Base-by-base conservation (phyloP, 2,113 vertebrate species). In the Muscicapa adusta region DNA sequence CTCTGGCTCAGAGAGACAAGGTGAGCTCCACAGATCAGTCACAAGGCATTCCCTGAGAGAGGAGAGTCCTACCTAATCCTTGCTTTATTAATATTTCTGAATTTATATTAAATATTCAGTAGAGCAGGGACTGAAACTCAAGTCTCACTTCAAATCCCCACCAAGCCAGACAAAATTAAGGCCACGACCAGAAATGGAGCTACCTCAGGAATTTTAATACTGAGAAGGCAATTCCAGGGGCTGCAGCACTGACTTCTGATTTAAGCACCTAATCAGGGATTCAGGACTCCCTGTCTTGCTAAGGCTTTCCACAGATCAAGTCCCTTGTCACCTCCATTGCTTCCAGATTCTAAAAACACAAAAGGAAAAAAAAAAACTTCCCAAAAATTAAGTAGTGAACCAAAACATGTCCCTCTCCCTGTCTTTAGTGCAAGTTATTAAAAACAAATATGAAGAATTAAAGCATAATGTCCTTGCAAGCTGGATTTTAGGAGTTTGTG, bases 31-130 rank as follows among this genome's bases (percentile, higher is more conserved):
- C 76, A 84, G 50, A 92, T 80, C n/a, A 80, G 45, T 70, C 5
- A 2, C 24, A 54, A 92, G 79, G 63, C 80, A 29, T 23, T 63
- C 56, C 28, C 63, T 33, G 54, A n/a, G 58, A 88, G 60, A 80
- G 54, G 5, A 19, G 58, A 77, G 63, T 38, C 62, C 60, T 65
- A 61, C 75, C 83, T 93, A 92, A 94, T 76, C 75, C 93, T 66
- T 68, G 40, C 86, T 93, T 94, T 93, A 89, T 96, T 96, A 94
- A 85, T 87, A 89, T 74, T 95, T 84, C 77, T 76, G 90, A 58
- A 58, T 90, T 83, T 66, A 38, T 68, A 89, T 88, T 77, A 92
- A 93, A 76, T 66, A 92, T 70, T 86, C 45, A 83, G 17, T 58
- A 67, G 42, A 83, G 54, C 50, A 45, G 67, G 42, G 56, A 76